phyloP scores from a whole-genome alignment of 2,888 invertebrate genomes.

The Phasia obesa region DNA sequence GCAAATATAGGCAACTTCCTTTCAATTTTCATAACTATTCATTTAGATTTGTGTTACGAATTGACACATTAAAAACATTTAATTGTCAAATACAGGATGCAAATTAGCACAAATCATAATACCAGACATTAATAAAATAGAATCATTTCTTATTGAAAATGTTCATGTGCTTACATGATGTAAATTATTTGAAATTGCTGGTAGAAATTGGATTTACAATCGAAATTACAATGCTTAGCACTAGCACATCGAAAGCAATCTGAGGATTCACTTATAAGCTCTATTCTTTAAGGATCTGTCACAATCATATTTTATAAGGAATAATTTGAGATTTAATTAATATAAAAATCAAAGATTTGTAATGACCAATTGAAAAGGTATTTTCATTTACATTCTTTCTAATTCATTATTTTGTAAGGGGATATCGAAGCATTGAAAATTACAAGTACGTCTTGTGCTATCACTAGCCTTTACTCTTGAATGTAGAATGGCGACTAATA shows the following conservation, averaged over 20 bases:
- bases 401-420: too few relatives aligned
- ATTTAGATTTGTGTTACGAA: constrained; percentile 41
- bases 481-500: too few relatives aligned
- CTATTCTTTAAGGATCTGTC: too few relatives aligned
- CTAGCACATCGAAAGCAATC: background rate
- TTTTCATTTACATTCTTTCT: too few relatives aligned
- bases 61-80: constrained; percentile 49
- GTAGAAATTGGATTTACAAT: constrained; percentile 26
- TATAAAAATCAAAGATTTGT: too few relatives aligned
- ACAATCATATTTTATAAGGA: too few relatives aligned
- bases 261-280: too few relatives aligned
- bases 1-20: background rate
- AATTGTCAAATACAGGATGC: constrained; percentile 37
- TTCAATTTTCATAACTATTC: constrained; percentile 9
- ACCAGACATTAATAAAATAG: constrained; percentile 29
- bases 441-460: too few relatives aligned
- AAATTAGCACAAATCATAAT: constrained; percentile 18
- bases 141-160: background rate
- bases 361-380: too few relatives aligned
- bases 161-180: background rate
- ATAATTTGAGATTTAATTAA: too few relatives aligned
- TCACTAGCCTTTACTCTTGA: too few relatives aligned
- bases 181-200: constrained; percentile 43
- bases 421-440: too few relatives aligned
- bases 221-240: constrained; percentile 16